Conservation (phyloP, 2,113 vertebrate species). For the Xenopus borealis region DNA sequence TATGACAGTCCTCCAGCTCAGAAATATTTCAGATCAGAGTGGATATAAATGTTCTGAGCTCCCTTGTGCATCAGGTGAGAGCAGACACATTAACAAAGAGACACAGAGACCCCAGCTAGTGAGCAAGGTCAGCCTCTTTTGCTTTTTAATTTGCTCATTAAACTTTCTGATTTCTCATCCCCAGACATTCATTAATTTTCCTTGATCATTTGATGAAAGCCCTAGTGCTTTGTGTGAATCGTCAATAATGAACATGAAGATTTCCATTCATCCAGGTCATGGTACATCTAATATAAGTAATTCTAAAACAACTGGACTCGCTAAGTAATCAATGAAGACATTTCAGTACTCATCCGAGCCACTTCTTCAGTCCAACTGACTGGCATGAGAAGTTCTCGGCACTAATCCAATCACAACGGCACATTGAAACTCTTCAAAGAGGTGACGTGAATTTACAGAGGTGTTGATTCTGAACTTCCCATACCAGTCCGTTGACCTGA, state of each 20-base stretch:
- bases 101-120: not conserved
- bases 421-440: too few relatives aligned
- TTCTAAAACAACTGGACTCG: too few relatives aligned
- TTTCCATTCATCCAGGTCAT: too few relatives aligned
- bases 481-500: too few relatives aligned
- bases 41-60: not conserved
- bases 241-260: not conserved
- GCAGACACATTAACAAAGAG: constrained; percentile 2
- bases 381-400: too few relatives aligned
- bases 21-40: constrained; percentile 3
- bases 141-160: constrained; percentile 5
- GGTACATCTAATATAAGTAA: too few relatives aligned
- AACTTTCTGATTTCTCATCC: constrained; percentile 3
- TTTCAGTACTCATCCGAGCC: too few relatives aligned
- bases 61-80: not conserved
- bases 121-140: not conserved
- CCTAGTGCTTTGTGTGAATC: not conserved
- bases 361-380: too few relatives aligned
- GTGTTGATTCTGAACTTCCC: too few relatives aligned
- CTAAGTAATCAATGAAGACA: too few relatives aligned
- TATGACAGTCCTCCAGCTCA: not conserved
- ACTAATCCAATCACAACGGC: too few relatives aligned
- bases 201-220: not conserved
- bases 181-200: not conserved
- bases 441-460: too few relatives aligned